phyloP scores from a whole-genome alignment of 2,113 vertebrate species.

The Aramus guarauna region DNA sequence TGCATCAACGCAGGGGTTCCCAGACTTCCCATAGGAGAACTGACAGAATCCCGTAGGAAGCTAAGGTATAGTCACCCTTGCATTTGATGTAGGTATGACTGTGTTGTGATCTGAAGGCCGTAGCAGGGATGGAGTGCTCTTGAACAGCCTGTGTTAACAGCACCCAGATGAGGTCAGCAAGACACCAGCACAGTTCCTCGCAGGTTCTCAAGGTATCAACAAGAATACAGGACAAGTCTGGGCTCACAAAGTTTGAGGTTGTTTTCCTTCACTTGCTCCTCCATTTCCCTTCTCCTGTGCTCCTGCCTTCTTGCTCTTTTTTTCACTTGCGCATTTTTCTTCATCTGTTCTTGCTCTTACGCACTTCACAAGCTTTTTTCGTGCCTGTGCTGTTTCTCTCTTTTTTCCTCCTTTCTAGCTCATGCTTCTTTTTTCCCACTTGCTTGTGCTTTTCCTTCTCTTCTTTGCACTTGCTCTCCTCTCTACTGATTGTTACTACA shows the following conservation, averaged over 20 bases:
- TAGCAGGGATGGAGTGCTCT: neutral
- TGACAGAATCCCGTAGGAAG: neutral
- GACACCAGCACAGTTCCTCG: neutral
- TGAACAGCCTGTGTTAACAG: neutral
- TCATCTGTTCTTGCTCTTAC: neutral
- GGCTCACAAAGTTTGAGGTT: neutral
- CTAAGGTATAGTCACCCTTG: neutral
- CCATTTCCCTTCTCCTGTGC: neutral
- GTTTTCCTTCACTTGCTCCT: neutral
- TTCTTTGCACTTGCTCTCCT: neutral
- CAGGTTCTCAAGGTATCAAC: neutral
- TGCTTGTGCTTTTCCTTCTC: neutral
- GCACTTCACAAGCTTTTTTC: neutral
- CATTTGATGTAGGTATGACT: fast-evolving
- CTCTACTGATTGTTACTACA: neutral
- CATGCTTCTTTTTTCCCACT: neutral
- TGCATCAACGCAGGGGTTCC: neutral
- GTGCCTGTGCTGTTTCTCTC: neutral
- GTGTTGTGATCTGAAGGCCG: neutral
- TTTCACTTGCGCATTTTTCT: neutral
- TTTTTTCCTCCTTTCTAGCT: neutral
- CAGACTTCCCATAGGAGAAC: neutral
- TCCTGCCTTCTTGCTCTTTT: neutral
- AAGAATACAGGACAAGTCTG: neutral
- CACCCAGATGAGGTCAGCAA: neutral